phyloP scores from a whole-genome alignment of 2,888 invertebrate genomes.

The Stenurella melanura region DNA sequence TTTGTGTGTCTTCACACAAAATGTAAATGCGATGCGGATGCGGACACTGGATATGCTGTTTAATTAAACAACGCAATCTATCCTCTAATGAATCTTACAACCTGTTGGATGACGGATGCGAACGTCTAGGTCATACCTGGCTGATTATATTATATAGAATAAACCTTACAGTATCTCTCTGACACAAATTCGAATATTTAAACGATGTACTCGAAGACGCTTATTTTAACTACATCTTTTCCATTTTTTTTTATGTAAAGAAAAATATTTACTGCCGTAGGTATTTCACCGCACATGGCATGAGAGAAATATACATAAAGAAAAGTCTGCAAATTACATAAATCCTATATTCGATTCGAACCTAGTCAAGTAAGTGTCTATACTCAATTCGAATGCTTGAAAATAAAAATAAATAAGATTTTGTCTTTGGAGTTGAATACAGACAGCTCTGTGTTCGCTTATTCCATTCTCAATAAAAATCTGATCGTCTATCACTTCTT shows the following conservation, averaged over 20 bases:
- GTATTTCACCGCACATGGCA: neutral
- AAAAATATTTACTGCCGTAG: neutral
- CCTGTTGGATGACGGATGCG: no score
- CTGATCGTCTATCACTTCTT: constrained; percentile 30
- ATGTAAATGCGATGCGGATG: no score
- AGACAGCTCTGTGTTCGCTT: constrained; percentile 36
- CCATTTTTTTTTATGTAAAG: neutral
- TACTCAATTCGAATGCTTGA: constrained; percentile 46
- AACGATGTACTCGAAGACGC: no score
- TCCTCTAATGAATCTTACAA: no score
- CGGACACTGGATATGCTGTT: no score
- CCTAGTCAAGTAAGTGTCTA: constrained; percentile 46
- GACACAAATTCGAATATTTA: no score
- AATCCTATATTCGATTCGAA: constrained; percentile 49
- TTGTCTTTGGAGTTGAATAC: constrained; percentile 35
- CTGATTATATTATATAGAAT: no score
- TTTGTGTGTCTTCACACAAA: no score
- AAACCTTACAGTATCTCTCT: no score
- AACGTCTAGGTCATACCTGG: no score
- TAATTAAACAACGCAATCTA: no score
- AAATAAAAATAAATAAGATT: constrained; percentile 54
- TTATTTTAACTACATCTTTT: no score
- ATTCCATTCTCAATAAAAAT: constrained; percentile 40
- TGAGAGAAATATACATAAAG: constrained; percentile 25
- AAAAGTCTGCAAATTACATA: constrained; percentile 46